Conservation (phyloP, 1,140 invertebrate genomes). For the Sinonovacula constricta region DNA sequence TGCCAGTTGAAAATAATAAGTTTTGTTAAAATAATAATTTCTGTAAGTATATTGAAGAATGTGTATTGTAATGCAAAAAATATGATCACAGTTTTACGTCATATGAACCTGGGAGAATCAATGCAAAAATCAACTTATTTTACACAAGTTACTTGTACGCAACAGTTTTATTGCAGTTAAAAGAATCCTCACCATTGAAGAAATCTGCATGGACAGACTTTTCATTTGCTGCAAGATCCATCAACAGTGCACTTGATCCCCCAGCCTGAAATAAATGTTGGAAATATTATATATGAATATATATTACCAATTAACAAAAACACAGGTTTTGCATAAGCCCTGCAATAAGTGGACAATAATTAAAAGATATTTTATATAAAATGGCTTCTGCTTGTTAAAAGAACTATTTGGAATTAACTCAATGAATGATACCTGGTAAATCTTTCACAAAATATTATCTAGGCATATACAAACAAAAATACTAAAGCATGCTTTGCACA, state of each 20-base stretch:
- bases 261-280: slow-evolving; percentile 88
- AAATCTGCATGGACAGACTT: slow-evolving; percentile 96
- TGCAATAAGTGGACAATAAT: too few species aligned
- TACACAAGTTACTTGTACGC: neutral
- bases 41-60: neutral
- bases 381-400: too few species aligned
- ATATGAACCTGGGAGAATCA: neutral
- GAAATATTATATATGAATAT: too few species aligned
- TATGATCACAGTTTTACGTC: neutral
- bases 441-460: too few species aligned
- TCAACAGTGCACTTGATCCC: slow-evolving; percentile 87
- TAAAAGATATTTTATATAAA: too few species aligned
- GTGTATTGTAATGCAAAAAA: neutral
- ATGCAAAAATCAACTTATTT: neutral
- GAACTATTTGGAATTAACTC: too few species aligned
- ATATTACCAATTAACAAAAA: too few species aligned
- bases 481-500: too few species aligned
- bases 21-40: neutral
- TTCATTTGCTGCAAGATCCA: slow-evolving; percentile 94
- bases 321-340: too few species aligned
- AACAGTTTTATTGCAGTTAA: neutral
- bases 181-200: slow-evolving; percentile 84
- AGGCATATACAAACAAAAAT: too few species aligned
- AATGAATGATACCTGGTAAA: too few species aligned
- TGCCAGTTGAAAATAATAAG: neutral